Evolutionary conservation across 1,140 invertebrate species (phyloP), one percentile per base, ranked within the genome.

Genomic region (Zaprionus ornatus): DNA sequence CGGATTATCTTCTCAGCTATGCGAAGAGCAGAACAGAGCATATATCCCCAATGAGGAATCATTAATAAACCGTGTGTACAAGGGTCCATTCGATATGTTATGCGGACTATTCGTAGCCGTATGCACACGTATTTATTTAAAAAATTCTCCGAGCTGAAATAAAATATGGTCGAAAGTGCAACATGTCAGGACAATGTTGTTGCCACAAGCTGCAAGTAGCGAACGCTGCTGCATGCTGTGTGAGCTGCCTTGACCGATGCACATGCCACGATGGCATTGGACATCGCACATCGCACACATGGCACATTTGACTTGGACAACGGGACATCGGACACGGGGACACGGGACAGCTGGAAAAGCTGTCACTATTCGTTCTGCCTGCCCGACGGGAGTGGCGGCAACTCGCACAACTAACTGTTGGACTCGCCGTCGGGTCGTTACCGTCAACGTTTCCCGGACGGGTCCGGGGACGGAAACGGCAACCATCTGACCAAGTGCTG

Each of bases 101-200:
- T 25, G 25, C 29, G 21, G 6, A n/a, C 29, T 32, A 32, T 32
- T 21, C 12, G 29, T 50, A 17, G 55, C 6, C 19, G 32, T 32
- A 40, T 65, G 21, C 32, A 57, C 17, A 27, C 50, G 37, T 56
- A 64, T 71, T 42, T 68, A 35, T 52, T 40, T 67, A 66, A 55
- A 35, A 64, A 73, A 73, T 76, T 42, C 59, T 67, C 42, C 21
- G 21, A 64, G 50, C 66, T 23, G 62, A 78, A 78, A 84, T 84
- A 84, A 84, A 84, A 85, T 84, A 85, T 84, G 69, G 74, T 73
- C 78, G 70, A 64, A 68, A 85, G 82, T 78, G 82, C 78, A 78
- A 62, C 70, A 60, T 85, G 81, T 80, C 81, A 84, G 29, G 32
- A 68, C 29, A 64, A 72, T 37, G n/a, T 35, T 73, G 37, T 61